Evolutionary conservation across 2,113 vertebrate species (phyloP), one percentile per base, ranked within the genome.

Genomic region (Brachirus orientalis): DNA sequence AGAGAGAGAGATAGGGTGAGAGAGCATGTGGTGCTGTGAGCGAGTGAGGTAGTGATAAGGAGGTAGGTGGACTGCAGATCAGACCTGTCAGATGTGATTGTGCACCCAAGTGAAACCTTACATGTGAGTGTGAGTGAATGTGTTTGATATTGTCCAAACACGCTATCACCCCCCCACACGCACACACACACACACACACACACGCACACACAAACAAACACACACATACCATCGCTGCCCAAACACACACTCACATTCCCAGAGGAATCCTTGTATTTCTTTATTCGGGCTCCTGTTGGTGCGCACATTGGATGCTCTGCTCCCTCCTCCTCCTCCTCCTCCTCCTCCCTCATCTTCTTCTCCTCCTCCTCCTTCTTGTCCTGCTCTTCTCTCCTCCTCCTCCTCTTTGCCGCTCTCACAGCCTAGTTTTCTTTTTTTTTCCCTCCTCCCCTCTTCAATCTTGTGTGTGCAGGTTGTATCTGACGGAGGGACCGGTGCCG

Each of bases 381-480:
- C 64, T 72, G 47, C 61, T 75, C 63, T 54, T 60, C 55, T 68
- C 65, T 66, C 65, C 57, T 47, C 51, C 22, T 61, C 51, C 35
- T 18, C 43, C 57, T 69, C 76, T 72, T 80, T 81, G 59, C 77
- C 58, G 78, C 85, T 88, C 71, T 90, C 86, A 84, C 86, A 87
- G 85, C 82, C 38, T 82, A 83, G 77, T 83, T 91, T 90, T 86
- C 82, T 80, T 84, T 85, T 88, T 82, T 86, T 73, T 59, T 16
- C 54, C 50, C 63, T 28, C 28, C 28, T 28, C 28, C 28, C 28
- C 79, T 85, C 85, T 76, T 79, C 85, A 82, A 80, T 87, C 87
- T 82, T 56, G 80, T 78, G 74, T 77, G 86, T 87, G 90, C 88
- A 88, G 89, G 86, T 88, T 89, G 83, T 88, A 82, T 88, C 84